Evolutionary conservation across 2,888 invertebrate genomes (phyloP), one percentile per base, ranked within the genome.

Genomic region (Lochmaea capreae): DNA sequence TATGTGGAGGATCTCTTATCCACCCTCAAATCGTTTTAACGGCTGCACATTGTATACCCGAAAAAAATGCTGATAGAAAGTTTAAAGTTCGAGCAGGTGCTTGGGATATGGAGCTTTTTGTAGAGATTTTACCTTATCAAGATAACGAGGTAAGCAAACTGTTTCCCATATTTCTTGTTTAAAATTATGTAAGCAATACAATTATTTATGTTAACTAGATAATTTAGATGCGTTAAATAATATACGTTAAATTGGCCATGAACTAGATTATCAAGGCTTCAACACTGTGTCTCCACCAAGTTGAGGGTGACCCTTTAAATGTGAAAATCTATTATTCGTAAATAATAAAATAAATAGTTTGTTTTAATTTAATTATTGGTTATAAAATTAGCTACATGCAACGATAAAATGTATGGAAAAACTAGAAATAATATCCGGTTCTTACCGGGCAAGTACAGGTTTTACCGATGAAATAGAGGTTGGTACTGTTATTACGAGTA

Each of bases 81-180:
- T 87, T 81, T 71, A 82, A 82, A 77, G 87, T 91, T 4, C 88
- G 95, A 1, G 92, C 93, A 0, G 95, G 95, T 0, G 95, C 95
- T 85, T 95, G 95, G 95, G 95, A 95, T 87, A 92, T 94, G 0
- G 93, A 94, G 85, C 93, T 93, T 0, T 88, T 87, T 0, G 91
- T 90, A 59, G 95, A 95, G 84, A 88, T 66, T 3, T 63, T 66
- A 49, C 72, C 73, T 3, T 65, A 90, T 79, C 92, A 93, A 83
- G 94, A 94, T 82, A 16, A 14, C 14, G 62, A 63, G 62, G 62
- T 63, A 63, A 39, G 46, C n/a, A n/a, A n/a, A n/a, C 14, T 39
- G 1, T 39, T 39, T 39, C 33, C 33, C 33, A 39, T 39, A 8
- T 39, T 39, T 39, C 33, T 39, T 39, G 33, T 39, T 39, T 8